Evolutionary conservation across 1,140 invertebrate genomes (phyloP).

Genomic region (Brachystomella parvula): DNA sequence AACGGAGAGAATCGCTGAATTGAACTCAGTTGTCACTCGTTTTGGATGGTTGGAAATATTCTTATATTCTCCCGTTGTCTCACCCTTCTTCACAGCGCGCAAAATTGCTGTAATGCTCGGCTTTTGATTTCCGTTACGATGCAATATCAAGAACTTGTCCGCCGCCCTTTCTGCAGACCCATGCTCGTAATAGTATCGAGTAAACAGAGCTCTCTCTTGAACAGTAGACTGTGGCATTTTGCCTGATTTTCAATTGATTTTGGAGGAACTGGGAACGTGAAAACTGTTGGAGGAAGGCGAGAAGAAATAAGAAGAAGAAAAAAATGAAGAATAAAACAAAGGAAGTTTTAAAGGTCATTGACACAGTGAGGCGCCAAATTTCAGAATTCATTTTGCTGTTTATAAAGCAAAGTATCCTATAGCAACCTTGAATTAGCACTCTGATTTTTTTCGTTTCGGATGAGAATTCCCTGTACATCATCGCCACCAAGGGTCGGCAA

Average conservation of each 20-base stretch:
- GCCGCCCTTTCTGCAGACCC: neutral
- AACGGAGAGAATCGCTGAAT: neutral
- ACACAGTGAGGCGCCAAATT: too few species aligned
- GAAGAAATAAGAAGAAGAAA: neutral
- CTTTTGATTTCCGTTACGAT: neutral
- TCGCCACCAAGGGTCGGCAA: too few species aligned
- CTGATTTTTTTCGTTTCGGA: too few species aligned
- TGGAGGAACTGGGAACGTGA: neutral
- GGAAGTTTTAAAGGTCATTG: neutral
- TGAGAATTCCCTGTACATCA: too few species aligned
- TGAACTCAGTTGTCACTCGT: neutral
- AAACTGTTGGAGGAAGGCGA: too few species aligned
- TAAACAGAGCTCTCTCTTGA: neutral
- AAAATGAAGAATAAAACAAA: neutral
- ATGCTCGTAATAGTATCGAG: neutral
- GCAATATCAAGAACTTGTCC: neutral
- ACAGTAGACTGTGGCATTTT: neutral
- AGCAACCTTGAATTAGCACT: too few species aligned
- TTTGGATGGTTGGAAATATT: neutral
- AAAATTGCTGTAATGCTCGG: neutral
- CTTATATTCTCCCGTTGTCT: neutral
- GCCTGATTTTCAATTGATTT: neutral
- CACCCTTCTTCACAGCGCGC: neutral
- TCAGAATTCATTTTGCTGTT: too few species aligned
- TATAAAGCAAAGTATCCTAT: too few species aligned